These are phyloP conservation scores for Ciona savignyi DNA, from an alignment of 23 tunicate species.

Conservation along the genomic window DNA sequence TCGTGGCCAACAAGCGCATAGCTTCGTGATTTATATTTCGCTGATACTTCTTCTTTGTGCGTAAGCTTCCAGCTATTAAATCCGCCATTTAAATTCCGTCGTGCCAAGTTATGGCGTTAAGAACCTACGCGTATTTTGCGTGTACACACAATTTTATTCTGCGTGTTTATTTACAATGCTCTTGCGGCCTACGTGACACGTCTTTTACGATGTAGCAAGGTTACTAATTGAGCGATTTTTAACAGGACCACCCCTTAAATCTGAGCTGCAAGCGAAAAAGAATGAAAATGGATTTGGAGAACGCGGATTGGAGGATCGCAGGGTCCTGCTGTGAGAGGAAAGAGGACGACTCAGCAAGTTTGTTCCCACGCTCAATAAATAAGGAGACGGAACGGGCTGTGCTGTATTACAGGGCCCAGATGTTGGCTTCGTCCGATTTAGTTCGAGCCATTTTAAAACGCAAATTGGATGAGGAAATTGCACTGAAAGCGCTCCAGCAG, in stretches of 20 bases:
- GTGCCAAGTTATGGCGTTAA: no score
- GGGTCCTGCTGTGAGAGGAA: background rate
- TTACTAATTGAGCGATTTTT: conserved; percentile 5
- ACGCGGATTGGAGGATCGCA: no score
- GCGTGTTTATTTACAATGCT: no score
- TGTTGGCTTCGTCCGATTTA: conserved; percentile 33
- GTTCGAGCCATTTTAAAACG: conserved; percentile 13
- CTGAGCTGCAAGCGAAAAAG: conserved; percentile 33
- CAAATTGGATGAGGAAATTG: conserved; percentile 5
- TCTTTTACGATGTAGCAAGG: no score
- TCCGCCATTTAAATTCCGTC: no score
- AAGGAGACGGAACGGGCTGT: conserved; percentile 29
- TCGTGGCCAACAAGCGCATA: conserved; percentile 2
- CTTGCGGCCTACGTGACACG: no score
- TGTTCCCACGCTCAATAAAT: background rate
- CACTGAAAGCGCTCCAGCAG: background rate
- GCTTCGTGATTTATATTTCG: background rate
- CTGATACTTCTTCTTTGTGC: background rate
- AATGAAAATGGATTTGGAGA: no score
- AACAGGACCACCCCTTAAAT: conserved; percentile 46
- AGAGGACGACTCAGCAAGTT: background rate
- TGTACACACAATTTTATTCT: no score
- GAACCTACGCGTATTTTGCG: no score
- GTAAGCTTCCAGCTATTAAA: no score
- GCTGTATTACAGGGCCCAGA: conserved; percentile 38